Base-by-base conservation (phyloP, 2,113 vertebrate species). In the Pitta sordida region DNA sequence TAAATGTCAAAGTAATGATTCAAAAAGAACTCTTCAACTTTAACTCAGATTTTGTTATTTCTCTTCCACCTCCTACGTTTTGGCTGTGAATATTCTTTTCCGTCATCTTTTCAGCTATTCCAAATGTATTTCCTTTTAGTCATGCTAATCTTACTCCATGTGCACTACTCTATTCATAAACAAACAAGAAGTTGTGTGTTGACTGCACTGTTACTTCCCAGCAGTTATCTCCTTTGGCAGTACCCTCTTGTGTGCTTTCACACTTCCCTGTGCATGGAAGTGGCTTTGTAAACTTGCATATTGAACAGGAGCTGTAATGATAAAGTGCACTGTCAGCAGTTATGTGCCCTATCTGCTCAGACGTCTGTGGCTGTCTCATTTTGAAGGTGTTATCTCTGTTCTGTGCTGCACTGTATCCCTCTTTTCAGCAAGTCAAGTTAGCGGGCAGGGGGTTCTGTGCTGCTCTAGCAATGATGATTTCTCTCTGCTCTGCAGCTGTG, bases 271-370 rank as follows among this genome's bases (percentile, higher is more conserved):
- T 49, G 44, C 18, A 21, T 58, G 70, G 49, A 83, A 89, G 14
- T 80, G 62, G 37, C 29, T 93, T 92, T 87, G 62, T 87, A 75
- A 81, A 64, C 29, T 39, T 82, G 27, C 15, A 3, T 34, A 14
- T 64, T 0, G 0, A 83, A 59, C 12, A 48, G 73, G 30, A 86
- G 15, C 2, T 4, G n/a, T 74, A 58, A 49, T 0, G 6, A 65
- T 43, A 36, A 79, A 73, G 58, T 37, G 18, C 46, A 14, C 10
- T 95, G 51, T 55, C 41, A 51, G 83, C 4, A 13, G 26, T 6
- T 64, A 26, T 53, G 51, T 60, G 49, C 26, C 23, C 29, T 90
- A 2, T 67, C 64, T 83, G 39, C 39, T 86, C 43, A 30, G 43
- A 24, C 37, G 20, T 44, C 58, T 64, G 55, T 32, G 51, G 15